These are phyloP conservation scores for Noctua comes DNA, from an alignment of 2,888 invertebrate genomes.

Conservation along the genomic window DNA sequence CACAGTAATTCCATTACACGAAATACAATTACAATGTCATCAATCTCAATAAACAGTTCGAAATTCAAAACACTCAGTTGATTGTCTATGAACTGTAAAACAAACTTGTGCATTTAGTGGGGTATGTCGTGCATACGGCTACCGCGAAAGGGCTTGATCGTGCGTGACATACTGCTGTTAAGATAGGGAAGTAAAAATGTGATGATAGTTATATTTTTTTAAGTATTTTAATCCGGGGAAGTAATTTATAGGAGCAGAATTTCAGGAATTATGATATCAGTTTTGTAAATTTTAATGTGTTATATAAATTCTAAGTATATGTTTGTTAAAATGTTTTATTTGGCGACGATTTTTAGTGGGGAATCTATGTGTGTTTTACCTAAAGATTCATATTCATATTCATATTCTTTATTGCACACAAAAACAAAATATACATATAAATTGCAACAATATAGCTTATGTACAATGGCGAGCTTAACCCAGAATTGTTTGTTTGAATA, in stretches of 20 bases:
- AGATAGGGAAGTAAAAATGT: conserved; percentile 6
- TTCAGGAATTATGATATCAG: background rate
- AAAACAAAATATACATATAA: too few species aligned
- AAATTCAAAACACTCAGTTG: conserved; percentile 71
- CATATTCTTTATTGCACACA: too few species aligned
- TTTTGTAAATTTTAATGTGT: background rate
- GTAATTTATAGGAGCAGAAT: background rate
- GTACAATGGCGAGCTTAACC: too few species aligned
- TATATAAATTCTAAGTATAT: background rate
- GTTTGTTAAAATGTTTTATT: background rate
- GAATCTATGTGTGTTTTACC: background rate
- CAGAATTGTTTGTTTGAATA: too few species aligned
- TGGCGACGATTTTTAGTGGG: background rate
- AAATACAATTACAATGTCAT: conserved; percentile 69
- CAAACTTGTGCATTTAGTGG: conserved; percentile 80
- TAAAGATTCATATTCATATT: too few species aligned
- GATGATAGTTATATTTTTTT: background rate
- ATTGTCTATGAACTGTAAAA: conserved; percentile 71
- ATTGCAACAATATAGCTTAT: too few species aligned
- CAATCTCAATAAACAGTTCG: conserved; percentile 75
- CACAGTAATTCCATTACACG: conserved; percentile 56
- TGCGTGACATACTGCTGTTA: conserved; percentile 67
- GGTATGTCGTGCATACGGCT: conserved; percentile 71
- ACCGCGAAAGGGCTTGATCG: conserved; percentile 73
- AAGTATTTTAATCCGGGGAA: background rate